Evolutionary conservation across 2,888 invertebrate species (phyloP).

Genomic region (Watsonalla cultraria): DNA sequence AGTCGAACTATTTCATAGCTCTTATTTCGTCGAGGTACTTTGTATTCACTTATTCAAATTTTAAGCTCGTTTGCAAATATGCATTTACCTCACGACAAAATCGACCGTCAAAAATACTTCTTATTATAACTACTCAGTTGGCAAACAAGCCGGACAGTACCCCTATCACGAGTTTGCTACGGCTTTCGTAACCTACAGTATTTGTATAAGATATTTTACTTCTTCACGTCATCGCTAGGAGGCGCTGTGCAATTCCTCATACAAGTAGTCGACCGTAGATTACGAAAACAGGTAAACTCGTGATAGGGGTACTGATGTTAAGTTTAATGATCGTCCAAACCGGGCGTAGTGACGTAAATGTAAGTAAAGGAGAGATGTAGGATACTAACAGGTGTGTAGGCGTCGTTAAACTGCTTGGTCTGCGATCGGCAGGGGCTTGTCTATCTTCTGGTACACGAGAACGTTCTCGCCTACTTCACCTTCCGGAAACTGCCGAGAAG

Average conservation of each 20-base stretch:
- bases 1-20: no score
- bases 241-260: no score
- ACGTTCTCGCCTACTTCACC: constrained; percentile 63
- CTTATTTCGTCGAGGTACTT: no score
- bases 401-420: constrained; percentile 41
- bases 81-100: background rate
- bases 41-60: background rate
- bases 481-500: constrained; percentile 51
- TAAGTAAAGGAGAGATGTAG: background rate
- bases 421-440: constrained; percentile 21
- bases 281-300: no score
- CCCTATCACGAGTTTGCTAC: no score
- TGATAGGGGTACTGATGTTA: no score
- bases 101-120: background rate
- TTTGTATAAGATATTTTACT: no score
- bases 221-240: no score
- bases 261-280: no score
- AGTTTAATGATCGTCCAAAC: background rate
- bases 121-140: no score
- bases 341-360: background rate
- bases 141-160: no score
- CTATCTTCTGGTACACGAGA: constrained; percentile 51
- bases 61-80: background rate
- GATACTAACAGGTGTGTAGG: constrained; percentile 2
- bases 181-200: no score